Evolutionary conservation across 2,797 vertebrate species (phyloP), one percentile per base, ranked within the genome.

Genomic region (Oryzias sinensis): DNA sequence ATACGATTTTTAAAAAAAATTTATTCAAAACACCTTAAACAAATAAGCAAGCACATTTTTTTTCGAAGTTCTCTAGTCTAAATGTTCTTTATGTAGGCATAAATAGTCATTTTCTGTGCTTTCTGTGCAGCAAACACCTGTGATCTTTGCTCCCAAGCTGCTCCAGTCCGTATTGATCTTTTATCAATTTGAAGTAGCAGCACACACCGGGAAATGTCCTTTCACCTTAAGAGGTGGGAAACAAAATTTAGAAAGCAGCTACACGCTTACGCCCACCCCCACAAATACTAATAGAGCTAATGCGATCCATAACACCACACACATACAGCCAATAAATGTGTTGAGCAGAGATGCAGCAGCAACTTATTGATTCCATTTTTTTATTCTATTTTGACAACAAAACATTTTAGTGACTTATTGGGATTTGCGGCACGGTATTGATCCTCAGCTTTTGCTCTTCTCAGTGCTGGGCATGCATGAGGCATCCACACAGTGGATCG

Each of bases 291-390:
- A 47, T 49, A 57, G 18, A 61, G 41, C 43, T 49, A 44, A 72
- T 79, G 37, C 68, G 56, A 78, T 73, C 68, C 51, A 58, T 49
- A 68, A 56, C n/a, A 11, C n/a, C 22, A 2, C 37, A 51, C 53
- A 53, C 51, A 53, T 13, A 37, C 33, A 58, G 20, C n/a, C 51
- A 53, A 47, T 22, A 40, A 5, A 2, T 51, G 44, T 48, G 25
- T 54, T 68, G 42, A 63, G 40, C 41, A 6, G 16, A 55, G 58
- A 42, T 54, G 37, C 49, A 58, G 49, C 69, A 44, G 55, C 11
- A 14, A 14, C 0, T 50, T 74, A 74, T 64, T 53, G 69, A 79
- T 68, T 57, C 40, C 4, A 46, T 77, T 77, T 70, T 57, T 68
- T 46, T 56, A 9, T 49, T 65, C 45, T 57, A 9, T 22, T 79